Percentiles rank a stretch among this genome's conserved stretches.
Evolutionary conservation across 2,113 vertebrate species (phyloP).

Genomic region (Cynopterus brachyotis): DNA sequence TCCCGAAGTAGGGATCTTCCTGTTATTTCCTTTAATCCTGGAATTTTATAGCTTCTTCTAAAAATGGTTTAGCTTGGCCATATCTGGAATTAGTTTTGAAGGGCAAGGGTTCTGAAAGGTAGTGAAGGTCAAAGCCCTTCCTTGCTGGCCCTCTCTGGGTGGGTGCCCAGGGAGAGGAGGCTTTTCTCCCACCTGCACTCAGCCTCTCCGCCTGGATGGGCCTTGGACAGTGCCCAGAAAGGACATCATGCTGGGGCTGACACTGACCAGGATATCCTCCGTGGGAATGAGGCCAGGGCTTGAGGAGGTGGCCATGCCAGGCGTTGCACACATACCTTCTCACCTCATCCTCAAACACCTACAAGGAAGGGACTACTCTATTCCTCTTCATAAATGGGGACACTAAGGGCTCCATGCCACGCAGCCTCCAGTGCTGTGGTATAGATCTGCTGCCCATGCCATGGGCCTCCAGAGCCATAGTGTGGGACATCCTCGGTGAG

Average conservation of each 20-base stretch:
- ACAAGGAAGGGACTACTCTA: accelerated
- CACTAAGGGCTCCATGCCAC: neutral
- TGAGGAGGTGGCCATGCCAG: accelerated
- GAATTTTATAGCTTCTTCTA: neutral
- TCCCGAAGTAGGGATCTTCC: accelerated
- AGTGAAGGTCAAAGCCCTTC: neutral
- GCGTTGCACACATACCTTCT: neutral
- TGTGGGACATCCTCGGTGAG: neutral
- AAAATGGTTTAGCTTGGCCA: neutral
- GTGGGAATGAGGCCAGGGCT: neutral
- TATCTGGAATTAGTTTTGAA: neutral
- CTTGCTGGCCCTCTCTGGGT: neutral
- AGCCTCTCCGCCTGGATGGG: neutral
- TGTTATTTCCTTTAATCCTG: neutral
- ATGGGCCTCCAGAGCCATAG: neutral
- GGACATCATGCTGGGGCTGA: neutral
- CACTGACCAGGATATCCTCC: neutral
- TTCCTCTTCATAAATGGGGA: neutral
- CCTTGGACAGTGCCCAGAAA: neutral
- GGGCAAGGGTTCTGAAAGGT: neutral
- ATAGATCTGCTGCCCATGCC: neutral
- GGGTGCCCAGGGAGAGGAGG: neutral
- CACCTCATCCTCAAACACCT: neutral
- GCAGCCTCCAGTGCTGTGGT: accelerated
- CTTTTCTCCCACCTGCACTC: neutral